phyloP scores from a whole-genome alignment of 2,888 invertebrate genomes.

The Epiblema foenella region DNA sequence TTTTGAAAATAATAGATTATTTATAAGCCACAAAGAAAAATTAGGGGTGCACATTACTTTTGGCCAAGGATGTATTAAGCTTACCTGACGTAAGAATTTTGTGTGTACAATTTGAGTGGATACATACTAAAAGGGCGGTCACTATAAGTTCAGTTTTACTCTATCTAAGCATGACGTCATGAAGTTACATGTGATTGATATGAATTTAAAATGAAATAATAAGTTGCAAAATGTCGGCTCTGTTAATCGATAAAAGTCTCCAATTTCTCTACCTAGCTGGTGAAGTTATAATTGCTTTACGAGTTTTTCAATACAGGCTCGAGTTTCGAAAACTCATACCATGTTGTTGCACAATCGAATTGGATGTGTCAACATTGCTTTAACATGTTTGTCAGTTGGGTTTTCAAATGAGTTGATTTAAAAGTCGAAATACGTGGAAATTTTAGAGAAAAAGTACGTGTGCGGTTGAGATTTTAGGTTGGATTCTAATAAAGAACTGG shows the following conservation, averaged over 20 bases:
- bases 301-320: conserved; percentile 14
- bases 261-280: background rate
- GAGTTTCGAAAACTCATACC: conserved; percentile 5
- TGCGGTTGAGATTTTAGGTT: no score
- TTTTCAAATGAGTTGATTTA: conserved; percentile 4
- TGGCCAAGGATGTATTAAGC: no score
- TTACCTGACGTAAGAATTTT: no score
- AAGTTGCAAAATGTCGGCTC: background rate
- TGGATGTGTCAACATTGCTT: conserved; percentile 19
- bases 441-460: background rate
- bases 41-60: no score
- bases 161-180: no score
- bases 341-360: conserved; percentile 20
- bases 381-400: conserved; percentile 8
- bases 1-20: no score
- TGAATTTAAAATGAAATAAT: background rate
- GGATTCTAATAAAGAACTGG: background rate
- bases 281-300: conserved; percentile 4
- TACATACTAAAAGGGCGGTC: no score
- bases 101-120: no score
- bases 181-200: no score
- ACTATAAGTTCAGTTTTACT: no score
- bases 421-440: background rate
- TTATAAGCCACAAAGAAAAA: no score
- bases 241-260: conserved; percentile 21